A percentile compares a stretch with the other conserved stretches of the same genome.
Conservation (phyloP, 1,140 invertebrate genomes). For the Eubasilissa regina region DNA sequence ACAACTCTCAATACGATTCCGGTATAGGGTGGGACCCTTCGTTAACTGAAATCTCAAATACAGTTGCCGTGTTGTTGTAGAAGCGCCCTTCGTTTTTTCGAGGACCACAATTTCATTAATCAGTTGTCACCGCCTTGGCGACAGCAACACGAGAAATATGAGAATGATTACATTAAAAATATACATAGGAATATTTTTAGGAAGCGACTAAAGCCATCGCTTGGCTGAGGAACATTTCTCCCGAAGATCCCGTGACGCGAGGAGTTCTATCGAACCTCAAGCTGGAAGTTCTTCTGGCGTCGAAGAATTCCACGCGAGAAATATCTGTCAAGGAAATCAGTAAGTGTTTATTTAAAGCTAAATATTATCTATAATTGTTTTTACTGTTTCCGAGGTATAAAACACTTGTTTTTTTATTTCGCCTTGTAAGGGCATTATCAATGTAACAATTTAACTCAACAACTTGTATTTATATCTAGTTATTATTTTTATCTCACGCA, state of each 20-base stretch:
- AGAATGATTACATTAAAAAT: neutral
- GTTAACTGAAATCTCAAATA: neutral
- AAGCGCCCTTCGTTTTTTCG: neutral
- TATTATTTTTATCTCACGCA: neutral
- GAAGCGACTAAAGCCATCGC: slow-evolving; percentile 50
- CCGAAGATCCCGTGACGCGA: neutral
- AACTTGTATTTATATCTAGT: neutral
- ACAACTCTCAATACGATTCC: too few species aligned
- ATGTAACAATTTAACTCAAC: neutral
- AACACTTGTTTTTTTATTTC: neutral
- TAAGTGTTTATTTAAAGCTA: neutral
- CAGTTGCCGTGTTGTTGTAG: neutral
- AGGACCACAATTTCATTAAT: neutral
- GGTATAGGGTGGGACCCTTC: too few species aligned
- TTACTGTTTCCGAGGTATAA: neutral
- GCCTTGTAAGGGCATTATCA: too few species aligned
- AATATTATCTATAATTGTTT: neutral
- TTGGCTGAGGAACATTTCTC: slow-evolving; percentile 40
- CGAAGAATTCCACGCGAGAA: neutral
- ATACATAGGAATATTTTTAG: slow-evolving; percentile 30
- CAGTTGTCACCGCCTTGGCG: neutral
- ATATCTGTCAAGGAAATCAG: neutral
- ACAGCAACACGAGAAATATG: neutral
- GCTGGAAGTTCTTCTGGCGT: slow-evolving; percentile 21
- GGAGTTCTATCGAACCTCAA: slow-evolving; percentile 37